A percentile compares a stretch with the other conserved stretches of the same genome.
These are phyloP conservation scores for Mercenaria mercenaria DNA, from an alignment of 1,140 invertebrate species.

Conservation along the genomic window DNA sequence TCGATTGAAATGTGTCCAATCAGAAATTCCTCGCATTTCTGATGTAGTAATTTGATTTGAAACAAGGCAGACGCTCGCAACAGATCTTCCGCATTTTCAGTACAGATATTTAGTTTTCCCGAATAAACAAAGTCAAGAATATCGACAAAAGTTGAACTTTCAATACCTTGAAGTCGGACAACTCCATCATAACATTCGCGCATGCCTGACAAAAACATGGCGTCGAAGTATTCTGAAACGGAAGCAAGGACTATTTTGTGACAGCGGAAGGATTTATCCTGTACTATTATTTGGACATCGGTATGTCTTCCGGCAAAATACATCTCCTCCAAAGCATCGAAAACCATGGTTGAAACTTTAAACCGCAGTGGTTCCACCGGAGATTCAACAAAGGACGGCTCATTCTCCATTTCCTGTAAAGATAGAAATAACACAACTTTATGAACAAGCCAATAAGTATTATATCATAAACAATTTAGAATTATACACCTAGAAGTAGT, in stretches of 20 bases:
- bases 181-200: slow-evolving; percentile 75
- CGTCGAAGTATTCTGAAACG: slow-evolving; percentile 77
- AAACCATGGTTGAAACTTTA: slow-evolving; percentile 47
- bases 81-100: slow-evolving; percentile 78
- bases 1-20: slow-evolving; percentile 71
- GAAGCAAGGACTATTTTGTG: slow-evolving; percentile 73
- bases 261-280: slow-evolving; percentile 73
- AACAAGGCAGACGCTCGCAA: slow-evolving; percentile 76
- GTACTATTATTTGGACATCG: slow-evolving; percentile 71
- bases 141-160: slow-evolving; percentile 75
- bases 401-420: slow-evolving; percentile 43
- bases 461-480: no score
- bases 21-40: slow-evolving; percentile 78
- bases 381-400: not conserved
- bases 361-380: slow-evolving; percentile 27
- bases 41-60: slow-evolving; percentile 75
- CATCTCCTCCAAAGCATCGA: slow-evolving; percentile 61
- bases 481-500: no score
- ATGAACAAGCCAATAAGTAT: no score
- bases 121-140: slow-evolving; percentile 80
- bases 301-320: slow-evolving; percentile 59
- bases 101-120: slow-evolving; percentile 73
- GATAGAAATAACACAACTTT: no score
- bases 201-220: slow-evolving; percentile 78
- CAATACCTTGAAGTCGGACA: slow-evolving; percentile 74